These are phyloP conservation scores for Macrotrachela quadricornifera DNA, from an alignment of 1,140 invertebrate genomes.

Conservation along the genomic window DNA sequence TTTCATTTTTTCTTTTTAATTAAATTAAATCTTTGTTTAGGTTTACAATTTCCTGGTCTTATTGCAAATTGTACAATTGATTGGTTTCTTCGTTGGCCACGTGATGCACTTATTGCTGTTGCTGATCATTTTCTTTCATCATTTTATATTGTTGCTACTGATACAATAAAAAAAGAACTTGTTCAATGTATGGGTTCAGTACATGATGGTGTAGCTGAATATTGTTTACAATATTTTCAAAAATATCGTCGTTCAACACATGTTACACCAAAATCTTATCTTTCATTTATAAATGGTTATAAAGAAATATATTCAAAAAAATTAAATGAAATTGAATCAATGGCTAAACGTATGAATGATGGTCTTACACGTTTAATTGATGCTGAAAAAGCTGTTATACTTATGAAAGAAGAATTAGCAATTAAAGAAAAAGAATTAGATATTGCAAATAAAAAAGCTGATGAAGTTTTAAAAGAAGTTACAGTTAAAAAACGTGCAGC, in stretches of 20 bases:
- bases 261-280: slow-evolving; percentile 85
- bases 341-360: slow-evolving; percentile 73
- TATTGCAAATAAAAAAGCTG: slow-evolving; percentile 64
- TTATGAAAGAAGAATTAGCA: slow-evolving; percentile 68
- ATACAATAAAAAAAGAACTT: slow-evolving; percentile 56
- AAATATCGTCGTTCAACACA: slow-evolving; percentile 70
- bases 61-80: slow-evolving; percentile 89
- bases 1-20: too few species aligned
- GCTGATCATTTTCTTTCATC: slow-evolving; percentile 69
- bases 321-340: slow-evolving; percentile 62
- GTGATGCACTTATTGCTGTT: slow-evolving; percentile 75
- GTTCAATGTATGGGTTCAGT: slow-evolving; percentile 71
- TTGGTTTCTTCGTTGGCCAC: slow-evolving; percentile 92
- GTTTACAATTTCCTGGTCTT: slow-evolving; percentile 76
- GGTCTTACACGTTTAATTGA: slow-evolving; percentile 77
- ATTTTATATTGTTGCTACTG: slow-evolving; percentile 66
- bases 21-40: slow-evolving; percentile 26
- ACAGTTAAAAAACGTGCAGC: slow-evolving; percentile 57
- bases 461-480: slow-evolving; percentile 37
- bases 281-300: slow-evolving; percentile 86
- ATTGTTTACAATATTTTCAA: slow-evolving; percentile 72
- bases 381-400: slow-evolving; percentile 67
- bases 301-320: slow-evolving; percentile 75
- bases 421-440: slow-evolving; percentile 78
- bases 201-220: slow-evolving; percentile 73